These are phyloP conservation scores for Anguilla anguilla DNA, from an alignment of 2,797 vertebrate genomes.

Conservation along the genomic window DNA sequence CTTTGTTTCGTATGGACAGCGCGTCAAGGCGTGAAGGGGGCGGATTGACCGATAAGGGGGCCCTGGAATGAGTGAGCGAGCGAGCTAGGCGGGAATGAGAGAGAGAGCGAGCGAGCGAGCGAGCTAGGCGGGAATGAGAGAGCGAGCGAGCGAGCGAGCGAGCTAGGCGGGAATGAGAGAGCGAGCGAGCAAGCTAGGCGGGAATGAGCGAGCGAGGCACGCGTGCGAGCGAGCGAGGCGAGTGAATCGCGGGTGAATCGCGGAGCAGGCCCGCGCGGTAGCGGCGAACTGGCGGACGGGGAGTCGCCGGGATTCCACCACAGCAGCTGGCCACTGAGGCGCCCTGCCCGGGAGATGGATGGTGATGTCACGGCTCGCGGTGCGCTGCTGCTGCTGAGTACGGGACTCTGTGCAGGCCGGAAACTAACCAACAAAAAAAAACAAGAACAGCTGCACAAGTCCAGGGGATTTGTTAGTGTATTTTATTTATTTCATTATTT, in stretches of 20 bases:
- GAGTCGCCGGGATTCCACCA: neutral
- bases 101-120: too few relatives aligned
- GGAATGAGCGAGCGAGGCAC: too few relatives aligned
- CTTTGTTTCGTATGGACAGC: neutral
- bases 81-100: too few relatives aligned
- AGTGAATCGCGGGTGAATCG: neutral
- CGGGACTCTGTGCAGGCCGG: neutral
- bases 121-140: too few relatives aligned
- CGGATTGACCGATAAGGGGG: neutral
- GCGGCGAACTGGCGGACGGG: neutral
- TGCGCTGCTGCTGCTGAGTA: neutral
- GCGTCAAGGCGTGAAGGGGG: neutral
- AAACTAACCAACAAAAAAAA: neutral
- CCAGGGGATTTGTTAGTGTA: neutral
- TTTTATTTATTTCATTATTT: too few relatives aligned
- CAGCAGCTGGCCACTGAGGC: conserved; percentile 7
- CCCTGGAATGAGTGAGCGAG: neutral
- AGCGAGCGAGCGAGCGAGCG: too few relatives aligned
- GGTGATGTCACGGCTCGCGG: neutral
- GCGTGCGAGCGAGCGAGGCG: too few relatives aligned
- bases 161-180: too few relatives aligned
- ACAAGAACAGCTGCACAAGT: conserved; percentile 17
- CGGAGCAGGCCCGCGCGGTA: neutral
- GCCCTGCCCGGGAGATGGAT: neutral
- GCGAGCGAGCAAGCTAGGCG: too few relatives aligned